Evolutionary conservation across 2,113 vertebrate genomes (phyloP).

Genomic region (Zeus faber): DNA sequence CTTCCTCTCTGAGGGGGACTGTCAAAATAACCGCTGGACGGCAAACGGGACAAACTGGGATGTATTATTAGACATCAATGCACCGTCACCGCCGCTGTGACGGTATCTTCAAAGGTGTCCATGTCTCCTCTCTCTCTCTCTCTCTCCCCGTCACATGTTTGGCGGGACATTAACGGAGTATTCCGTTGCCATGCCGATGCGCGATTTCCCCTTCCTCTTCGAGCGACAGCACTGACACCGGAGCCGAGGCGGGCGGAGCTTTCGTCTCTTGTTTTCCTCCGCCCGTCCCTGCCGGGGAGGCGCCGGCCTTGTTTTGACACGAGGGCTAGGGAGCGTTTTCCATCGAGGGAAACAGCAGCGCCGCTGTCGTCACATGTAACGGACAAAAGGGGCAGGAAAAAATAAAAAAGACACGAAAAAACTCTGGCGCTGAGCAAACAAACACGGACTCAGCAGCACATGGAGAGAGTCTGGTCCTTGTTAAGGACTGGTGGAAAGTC

Average conservation of each 20-base stretch:
- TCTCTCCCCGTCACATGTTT: slow-evolving; percentile 33
- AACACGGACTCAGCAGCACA: neutral
- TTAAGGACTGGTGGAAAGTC: neutral
- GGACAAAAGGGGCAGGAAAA: neutral
- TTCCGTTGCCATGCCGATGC: slow-evolving; percentile 39
- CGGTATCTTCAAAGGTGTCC: slow-evolving; percentile 53
- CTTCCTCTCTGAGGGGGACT: neutral
- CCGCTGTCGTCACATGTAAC: neutral
- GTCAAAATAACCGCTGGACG: slow-evolving; percentile 58
- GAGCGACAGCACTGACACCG: no score
- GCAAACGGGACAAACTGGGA: slow-evolving; percentile 32
- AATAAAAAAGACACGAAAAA: neutral
- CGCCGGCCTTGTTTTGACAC: neutral
- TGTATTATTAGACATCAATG: slow-evolving; percentile 62
- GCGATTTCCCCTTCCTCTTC: neutral
- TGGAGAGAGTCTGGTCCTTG: neutral
- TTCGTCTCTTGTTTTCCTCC: no score
- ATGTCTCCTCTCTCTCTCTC: slow-evolving; percentile 20
- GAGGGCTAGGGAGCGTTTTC: neutral
- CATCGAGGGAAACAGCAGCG: neutral
- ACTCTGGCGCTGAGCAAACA: neutral
- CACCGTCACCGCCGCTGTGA: slow-evolving; percentile 53
- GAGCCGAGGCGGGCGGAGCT: neutral
- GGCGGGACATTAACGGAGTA: slow-evolving; percentile 47
- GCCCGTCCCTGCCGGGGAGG: no score